Percentiles rank a stretch among this genome's conserved stretches.
phyloP scores from a whole-genome alignment of 2,888 invertebrate species.

The Lasioglossum morio region DNA sequence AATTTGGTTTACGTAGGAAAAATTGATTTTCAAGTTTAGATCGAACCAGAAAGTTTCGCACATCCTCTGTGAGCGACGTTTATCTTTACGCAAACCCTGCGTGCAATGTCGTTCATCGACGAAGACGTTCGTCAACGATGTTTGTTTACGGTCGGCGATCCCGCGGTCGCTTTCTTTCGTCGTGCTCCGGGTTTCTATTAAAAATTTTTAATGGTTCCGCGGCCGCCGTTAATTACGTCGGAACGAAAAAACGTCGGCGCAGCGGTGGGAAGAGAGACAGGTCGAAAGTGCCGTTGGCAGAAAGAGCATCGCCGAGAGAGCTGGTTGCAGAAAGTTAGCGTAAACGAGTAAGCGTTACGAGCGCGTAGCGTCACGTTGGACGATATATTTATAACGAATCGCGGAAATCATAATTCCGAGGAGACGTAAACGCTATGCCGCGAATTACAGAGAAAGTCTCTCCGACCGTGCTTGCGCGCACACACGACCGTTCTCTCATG shows the following conservation, averaged over 20 bases:
- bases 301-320: slow-evolving; percentile 40
- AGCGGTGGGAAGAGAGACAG: slow-evolving; percentile 6
- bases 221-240: slow-evolving; percentile 45
- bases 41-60: too few relatives aligned
- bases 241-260: slow-evolving; percentile 21
- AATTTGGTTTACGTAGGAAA: neutral
- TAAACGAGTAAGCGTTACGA: slow-evolving; percentile 46
- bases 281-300: slow-evolving; percentile 60
- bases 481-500: neutral
- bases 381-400: slow-evolving; percentile 60
- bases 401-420: slow-evolving; percentile 66
- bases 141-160: slow-evolving; percentile 10
- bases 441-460: slow-evolving; percentile 65
- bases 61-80: too few relatives aligned
- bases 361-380: slow-evolving; percentile 43
- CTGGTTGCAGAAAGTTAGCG: slow-evolving; percentile 52
- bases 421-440: slow-evolving; percentile 50
- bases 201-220: slow-evolving; percentile 39
- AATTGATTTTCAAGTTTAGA: neutral
- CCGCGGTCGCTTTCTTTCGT: neutral
- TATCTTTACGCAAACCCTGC: too few relatives aligned
- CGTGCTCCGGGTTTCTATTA: slow-evolving; percentile 13
- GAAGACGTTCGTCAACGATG: neutral
- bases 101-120: too few relatives aligned
- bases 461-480: slow-evolving; percentile 6